Evolutionary conservation across 2,888 invertebrate species (phyloP), one percentile per base, ranked within the genome.

Genomic region (Ligdia adustata): DNA sequence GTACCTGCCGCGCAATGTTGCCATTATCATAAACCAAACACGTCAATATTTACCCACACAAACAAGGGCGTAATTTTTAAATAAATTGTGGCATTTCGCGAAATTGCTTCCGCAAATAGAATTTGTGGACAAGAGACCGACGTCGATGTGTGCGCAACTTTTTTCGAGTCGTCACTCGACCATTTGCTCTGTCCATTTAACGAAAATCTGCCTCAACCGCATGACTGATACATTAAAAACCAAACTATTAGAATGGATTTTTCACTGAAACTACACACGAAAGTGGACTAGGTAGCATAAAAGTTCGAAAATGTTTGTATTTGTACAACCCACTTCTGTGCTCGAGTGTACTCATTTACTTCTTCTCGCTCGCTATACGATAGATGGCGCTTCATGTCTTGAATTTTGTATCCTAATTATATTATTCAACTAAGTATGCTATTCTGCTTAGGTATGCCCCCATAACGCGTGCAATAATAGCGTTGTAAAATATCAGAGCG

Each of bases 1-100:
- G 74, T 84, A 82, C 85, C 84, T 84, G 84, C 67, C 77, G 74
- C 73, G 78, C 84, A 78, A 81, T 87, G 88, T 86, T 89, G 84
- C 89, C 81, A 91, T 90, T 91, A 90, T 90, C 89, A 86, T 90
- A 89, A 89, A 86, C 88, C 90, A 90, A 91, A 91, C 85, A 91
- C 76, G 84, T 86, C 86, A 91, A 90, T 91, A 90, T 91, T 91
- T 89, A 82, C 79, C 72, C 79, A 81, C 79, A 88, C 88, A 90
- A 90, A 89, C 90, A 90, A 87, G 88, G 88, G 84, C 73, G 89
- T 90, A 90, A 90, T 90, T 91, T 91, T 91, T 91, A 90, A 90
- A 91, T 90, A 90, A 89, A 90, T 91, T 90, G 90, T 90, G 89
- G 87, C 85, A 87, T 88, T 88, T 89, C 76, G 88, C 87, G 75